Evolutionary conservation across 2,797 vertebrate species (phyloP).

Genomic region (Rhinoraja longicauda): DNA sequence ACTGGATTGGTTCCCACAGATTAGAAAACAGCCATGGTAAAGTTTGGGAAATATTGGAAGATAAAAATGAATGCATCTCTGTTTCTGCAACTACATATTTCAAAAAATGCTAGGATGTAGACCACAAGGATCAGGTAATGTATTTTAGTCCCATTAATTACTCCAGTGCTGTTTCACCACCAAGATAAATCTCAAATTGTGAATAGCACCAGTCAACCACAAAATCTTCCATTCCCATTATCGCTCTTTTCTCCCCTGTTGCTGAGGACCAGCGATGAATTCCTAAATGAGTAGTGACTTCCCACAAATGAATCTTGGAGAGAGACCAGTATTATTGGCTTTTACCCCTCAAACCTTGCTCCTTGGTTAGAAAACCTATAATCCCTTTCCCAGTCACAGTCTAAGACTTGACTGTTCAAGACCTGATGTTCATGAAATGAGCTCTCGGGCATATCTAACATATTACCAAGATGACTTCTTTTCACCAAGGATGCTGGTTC

Average conservation of each 20-base stretch:
- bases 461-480: background rate
- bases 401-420: background rate
- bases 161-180: too few species aligned
- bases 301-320: background rate
- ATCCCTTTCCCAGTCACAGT: background rate
- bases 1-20: too few species aligned
- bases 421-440: background rate
- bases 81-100: too few species aligned
- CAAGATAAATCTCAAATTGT: too few species aligned
- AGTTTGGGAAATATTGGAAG: too few species aligned
- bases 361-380: background rate
- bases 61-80: too few species aligned
- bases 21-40: too few species aligned
- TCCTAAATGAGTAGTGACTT: background rate
- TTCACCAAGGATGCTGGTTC: too few species aligned
- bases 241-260: background rate
- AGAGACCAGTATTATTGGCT: background rate
- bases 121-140: too few species aligned
- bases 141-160: too few species aligned
- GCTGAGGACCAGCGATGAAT: background rate
- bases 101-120: too few species aligned
- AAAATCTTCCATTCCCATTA: background rate
- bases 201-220: background rate
- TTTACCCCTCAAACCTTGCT: background rate
- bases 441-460: background rate